phyloP scores from a whole-genome alignment of 30 jellyfish, hydroid and myxozoan species.

The Sanderia malayensis region DNA sequence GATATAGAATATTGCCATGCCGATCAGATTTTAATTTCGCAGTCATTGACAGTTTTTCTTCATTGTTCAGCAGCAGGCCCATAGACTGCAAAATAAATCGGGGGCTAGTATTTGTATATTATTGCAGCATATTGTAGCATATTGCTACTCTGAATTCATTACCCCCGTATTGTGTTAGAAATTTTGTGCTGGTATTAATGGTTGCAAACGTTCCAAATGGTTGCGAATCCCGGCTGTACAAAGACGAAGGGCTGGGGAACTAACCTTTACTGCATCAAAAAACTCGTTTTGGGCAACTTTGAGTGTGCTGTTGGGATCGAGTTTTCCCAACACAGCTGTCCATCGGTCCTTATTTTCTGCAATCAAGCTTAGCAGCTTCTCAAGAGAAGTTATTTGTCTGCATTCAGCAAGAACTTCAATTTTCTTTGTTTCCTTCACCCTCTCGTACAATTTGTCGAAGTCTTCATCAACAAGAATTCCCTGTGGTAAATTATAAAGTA shows the following conservation, averaged over 20 bases:
- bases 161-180: too few relatives aligned
- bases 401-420: constrained; percentile 54
- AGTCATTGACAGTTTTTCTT: constrained; percentile 34
- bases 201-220: too few relatives aligned
- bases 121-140: neutral
- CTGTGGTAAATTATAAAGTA: too few relatives aligned
- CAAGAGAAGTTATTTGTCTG: constrained; percentile 22
- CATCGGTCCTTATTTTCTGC: constrained; percentile 45
- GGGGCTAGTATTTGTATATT: neutral
- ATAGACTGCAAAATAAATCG: constrained; percentile 24
- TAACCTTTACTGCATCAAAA: constrained; percentile 51
- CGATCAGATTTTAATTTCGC: constrained; percentile 45
- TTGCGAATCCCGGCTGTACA: neutral
- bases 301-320: constrained; percentile 27
- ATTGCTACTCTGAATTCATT: neutral
- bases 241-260: neutral
- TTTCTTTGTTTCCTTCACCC: constrained; percentile 22
- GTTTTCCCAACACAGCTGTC: constrained; percentile 34
- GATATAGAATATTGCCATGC: constrained; percentile 36
- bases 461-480: constrained; percentile 61
- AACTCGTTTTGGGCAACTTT: constrained; percentile 49
- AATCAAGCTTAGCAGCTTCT: constrained; percentile 25
- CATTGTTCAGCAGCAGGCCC: constrained; percentile 14
- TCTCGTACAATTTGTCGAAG: constrained; percentile 42
- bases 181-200: too few relatives aligned